Evolutionary conservation across 1,140 invertebrate species (phyloP), one percentile per base, ranked within the genome.

Genomic region (Maconellicoccus hirsutus): DNA sequence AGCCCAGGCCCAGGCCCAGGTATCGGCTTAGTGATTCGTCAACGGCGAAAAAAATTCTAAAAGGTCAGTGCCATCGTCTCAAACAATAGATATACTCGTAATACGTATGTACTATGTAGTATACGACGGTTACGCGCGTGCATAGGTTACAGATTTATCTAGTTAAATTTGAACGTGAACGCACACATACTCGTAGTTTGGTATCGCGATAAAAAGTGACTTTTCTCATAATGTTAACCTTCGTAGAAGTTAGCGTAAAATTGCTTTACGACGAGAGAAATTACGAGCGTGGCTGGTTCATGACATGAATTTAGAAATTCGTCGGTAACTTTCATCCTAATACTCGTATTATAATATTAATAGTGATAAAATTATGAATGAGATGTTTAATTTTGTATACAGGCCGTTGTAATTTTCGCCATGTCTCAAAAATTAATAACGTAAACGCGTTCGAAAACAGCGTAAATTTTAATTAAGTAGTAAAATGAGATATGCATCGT

Each of bases 251-350:
- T 52, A 52, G 42, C 42, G 42, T 52, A 52, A 52, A 52, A 52
- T 52, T 52, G 42, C n/a, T 52, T 52, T 52, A 52, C n/a, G 42
- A 52, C 42, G 6, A 52, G 42, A 8, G 42, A 52, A 52, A 52
- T 52, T 52, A 52, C 16, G 29, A 33, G 4, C 29, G 42, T 19
- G 42, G 42, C 42, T 52, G n/a, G 42, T 52, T 52, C 42, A 19
- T 52, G 42, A 52, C 42, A 52, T 52, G 42, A 52, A 52, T 52
- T 52, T 52, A 52, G 42, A 52, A 52, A 52, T 52, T 52, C 29
- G 42, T 52, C 42, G 42, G 42, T 19, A 52, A 52, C 42, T 52
- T 52, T 52, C 42, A 52, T 52, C 42, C 42, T 52, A 33, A 33
- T 33, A 33, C 29, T 33, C 29, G 42, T 19, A 52, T 52, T 52